Evolutionary conservation across 2,888 invertebrate species (phyloP).

Genomic region (Megamerina dolium): DNA sequence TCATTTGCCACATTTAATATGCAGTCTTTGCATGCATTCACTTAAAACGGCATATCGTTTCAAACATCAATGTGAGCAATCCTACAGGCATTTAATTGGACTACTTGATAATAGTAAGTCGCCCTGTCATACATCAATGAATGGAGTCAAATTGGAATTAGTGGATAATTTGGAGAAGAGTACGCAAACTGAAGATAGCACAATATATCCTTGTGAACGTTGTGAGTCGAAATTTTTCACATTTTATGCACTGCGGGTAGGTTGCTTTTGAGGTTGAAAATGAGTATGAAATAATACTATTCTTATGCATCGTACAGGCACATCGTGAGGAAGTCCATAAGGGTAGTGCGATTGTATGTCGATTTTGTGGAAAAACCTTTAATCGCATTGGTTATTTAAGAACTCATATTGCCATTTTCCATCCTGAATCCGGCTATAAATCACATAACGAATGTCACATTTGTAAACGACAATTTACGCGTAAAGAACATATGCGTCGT

Average conservation of each 20-base stretch:
- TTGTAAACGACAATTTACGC: constrained; percentile 48
- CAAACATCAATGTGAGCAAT: constrained; percentile 34
- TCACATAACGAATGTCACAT: constrained; percentile 33
- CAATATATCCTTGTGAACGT: constrained; percentile 26
- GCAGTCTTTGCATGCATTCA: constrained; percentile 31
- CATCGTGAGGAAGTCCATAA: constrained; percentile 20
- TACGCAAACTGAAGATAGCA: constrained; percentile 24
- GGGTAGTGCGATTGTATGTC: constrained; percentile 31
- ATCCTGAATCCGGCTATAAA: constrained; percentile 20
- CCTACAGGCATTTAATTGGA: constrained; percentile 24
- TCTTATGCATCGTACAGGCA: constrained; percentile 6
- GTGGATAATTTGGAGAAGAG: constrained; percentile 12
- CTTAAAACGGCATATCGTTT: constrained; percentile 36
- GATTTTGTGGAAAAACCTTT: constrained; percentile 47
- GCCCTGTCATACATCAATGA: background rate
- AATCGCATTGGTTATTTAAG: constrained; percentile 44
- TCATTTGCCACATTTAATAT: constrained; percentile 38
- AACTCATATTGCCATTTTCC: constrained; percentile 35
- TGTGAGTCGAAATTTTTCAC: constrained; percentile 26
- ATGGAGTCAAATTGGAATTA: background rate
- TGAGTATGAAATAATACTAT: background rate
- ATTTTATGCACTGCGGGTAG: constrained; percentile 21
- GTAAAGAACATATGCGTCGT: constrained; percentile 45
- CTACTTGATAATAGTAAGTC: constrained; percentile 11
- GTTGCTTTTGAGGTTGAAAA: background rate